Conservation (phyloP, 2,888 invertebrate genomes). For the Caenorhabditis japonica region DNA sequence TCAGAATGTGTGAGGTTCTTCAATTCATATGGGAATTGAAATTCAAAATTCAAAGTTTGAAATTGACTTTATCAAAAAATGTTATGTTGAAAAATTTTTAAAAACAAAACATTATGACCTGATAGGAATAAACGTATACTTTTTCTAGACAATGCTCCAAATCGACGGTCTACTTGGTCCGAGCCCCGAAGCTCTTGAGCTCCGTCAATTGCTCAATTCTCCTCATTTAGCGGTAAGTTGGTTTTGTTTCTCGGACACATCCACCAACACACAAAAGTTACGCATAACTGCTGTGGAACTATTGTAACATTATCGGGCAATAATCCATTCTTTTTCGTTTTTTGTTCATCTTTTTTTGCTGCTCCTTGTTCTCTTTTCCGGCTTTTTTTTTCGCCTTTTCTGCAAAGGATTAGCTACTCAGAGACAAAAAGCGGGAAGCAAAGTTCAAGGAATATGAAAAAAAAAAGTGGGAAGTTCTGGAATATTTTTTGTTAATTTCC, state of each 20-base stretch:
- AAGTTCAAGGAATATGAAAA: slow-evolving; percentile 20
- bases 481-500: slow-evolving; percentile 2
- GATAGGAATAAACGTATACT: neutral
- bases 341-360: slow-evolving; percentile 2
- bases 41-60: slow-evolving; percentile 12
- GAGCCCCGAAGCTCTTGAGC: slow-evolving; percentile 70
- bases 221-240: slow-evolving; percentile 69
- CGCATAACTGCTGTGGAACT: slow-evolving; percentile 29
- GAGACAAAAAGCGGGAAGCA: neutral
- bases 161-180: slow-evolving; percentile 68
- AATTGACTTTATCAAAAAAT: neutral
- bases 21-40: slow-evolving; percentile 36
- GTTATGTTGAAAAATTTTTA: neutral
- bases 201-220: slow-evolving; percentile 68
- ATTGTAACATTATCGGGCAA: slow-evolving; percentile 47
- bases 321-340: slow-evolving; percentile 28
- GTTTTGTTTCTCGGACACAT: neutral
- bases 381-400: neutral
- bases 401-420: slow-evolving; percentile 27
- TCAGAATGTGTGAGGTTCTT: slow-evolving; percentile 12
- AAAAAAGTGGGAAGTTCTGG: neutral
- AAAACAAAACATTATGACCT: neutral
- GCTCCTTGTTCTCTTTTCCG: neutral
- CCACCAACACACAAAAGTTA: slow-evolving; percentile 12
- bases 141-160: slow-evolving; percentile 61